phyloP scores from a whole-genome alignment of 2,888 invertebrate species.

The Aphodius sticticus region DNA sequence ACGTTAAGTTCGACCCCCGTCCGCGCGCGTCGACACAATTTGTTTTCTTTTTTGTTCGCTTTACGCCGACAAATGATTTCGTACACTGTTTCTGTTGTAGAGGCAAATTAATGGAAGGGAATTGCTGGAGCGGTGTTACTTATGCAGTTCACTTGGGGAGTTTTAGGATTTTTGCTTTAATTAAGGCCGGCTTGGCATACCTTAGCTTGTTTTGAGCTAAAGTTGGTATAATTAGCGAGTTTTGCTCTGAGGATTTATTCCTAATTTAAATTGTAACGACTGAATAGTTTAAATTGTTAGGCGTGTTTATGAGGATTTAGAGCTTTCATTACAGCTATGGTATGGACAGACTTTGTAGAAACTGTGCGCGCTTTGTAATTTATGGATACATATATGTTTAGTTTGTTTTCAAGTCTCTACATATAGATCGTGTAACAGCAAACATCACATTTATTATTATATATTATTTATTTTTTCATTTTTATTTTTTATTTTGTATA shows the following conservation, averaged over 20 bases:
- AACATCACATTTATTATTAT: too few species aligned
- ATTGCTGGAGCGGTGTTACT: background rate
- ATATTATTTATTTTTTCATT: too few species aligned
- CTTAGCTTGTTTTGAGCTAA: background rate
- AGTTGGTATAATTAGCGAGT: slow-evolving; percentile 11
- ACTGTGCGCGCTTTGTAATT: background rate
- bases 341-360: background rate
- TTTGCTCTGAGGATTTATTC: slow-evolving; percentile 4
- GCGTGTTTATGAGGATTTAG: slow-evolving; percentile 13
- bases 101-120: background rate
- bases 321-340: background rate
- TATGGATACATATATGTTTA: background rate
- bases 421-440: too few species aligned
- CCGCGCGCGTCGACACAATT: background rate
- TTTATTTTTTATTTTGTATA: too few species aligned
- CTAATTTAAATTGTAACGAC: slow-evolving; percentile 8
- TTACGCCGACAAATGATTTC: slow-evolving; percentile 4
- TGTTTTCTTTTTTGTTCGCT: background rate
- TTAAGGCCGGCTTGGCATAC: slow-evolving; percentile 6
- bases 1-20: background rate
- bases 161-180: background rate
- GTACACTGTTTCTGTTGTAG: background rate
- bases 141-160: background rate
- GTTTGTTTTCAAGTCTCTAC: background rate
- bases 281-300: slow-evolving; percentile 13